Conservation (phyloP, 2,113 vertebrate species). For the Tursiops truncatus region DNA sequence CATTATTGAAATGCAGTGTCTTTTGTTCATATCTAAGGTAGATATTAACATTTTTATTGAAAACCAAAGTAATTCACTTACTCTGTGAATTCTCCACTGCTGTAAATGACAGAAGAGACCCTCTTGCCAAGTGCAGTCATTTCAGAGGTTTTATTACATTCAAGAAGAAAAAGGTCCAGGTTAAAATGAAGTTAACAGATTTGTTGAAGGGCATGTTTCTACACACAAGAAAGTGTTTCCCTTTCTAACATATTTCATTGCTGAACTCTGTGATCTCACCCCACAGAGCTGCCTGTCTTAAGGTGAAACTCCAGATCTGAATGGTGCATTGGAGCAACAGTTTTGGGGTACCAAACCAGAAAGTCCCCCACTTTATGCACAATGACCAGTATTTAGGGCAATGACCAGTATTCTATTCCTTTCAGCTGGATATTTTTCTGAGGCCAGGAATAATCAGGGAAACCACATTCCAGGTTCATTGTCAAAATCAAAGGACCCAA, state of each 20-base stretch:
- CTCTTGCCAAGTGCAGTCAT: background rate
- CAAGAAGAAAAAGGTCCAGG: constrained; percentile 46
- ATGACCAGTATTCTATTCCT: background rate
- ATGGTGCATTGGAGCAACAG: background rate
- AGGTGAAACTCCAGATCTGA: background rate
- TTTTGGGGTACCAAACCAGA: background rate
- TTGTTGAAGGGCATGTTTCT: constrained; percentile 65
- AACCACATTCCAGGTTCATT: background rate
- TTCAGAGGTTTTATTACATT: constrained; percentile 62
- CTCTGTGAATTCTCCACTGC: constrained; percentile 26
- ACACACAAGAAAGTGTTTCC: constrained; percentile 31
- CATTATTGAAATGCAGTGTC: constrained; percentile 47
- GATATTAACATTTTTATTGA: constrained; percentile 76
- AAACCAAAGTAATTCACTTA: constrained; percentile 68
- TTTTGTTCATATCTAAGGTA: constrained; percentile 64
- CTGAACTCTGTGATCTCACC: constrained; percentile 43
- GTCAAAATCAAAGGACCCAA: background rate
- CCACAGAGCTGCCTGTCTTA: background rate
- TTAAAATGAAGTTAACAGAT: constrained; percentile 67
- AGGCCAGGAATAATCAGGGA: background rate
- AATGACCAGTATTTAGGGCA: background rate
- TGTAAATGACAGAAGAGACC: constrained; percentile 51
- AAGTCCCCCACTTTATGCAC: background rate
- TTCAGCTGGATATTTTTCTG: background rate
- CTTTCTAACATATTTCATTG: background rate